Evolutionary conservation across 2,888 invertebrate genomes (phyloP), one percentile per base, ranked within the genome.

Genomic region (Seira sanloemensis): DNA sequence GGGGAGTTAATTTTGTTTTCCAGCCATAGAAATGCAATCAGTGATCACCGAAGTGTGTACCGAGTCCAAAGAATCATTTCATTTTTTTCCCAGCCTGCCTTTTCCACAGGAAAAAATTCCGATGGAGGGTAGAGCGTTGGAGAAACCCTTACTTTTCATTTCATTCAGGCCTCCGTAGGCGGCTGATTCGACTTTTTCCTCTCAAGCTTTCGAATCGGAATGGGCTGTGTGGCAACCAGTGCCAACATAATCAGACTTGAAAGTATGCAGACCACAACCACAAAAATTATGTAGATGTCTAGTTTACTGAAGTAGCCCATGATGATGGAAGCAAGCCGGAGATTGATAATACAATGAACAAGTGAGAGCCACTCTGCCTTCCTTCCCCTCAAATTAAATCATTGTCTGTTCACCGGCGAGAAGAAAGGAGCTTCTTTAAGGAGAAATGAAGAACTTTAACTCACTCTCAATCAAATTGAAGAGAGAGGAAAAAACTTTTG

Each of bases 261-360:
- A 21, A 80, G 37, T 4, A 54, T 21, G 26, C 46, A 46, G 4
- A 37, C 58, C 5, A 26, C 27, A n/a, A 74, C 18, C 9, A 80
- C 58, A 37, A 80, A 74, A 19, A 80, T 66, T 25, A 80, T 23
- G 66, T 74, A 80, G 58, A 80, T 74, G 54, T 80, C 68, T 54
- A 74, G 50, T 68, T 80, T 80, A 0, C 21, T 80, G 16, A 80
- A 65, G 37, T 21, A 80, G 1, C 23, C 37, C 68, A 74, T 80
- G 54, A 9, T 68, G 71, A 58, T 12, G 26, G 46, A 58, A 1
- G 62, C n/a, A n/a, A n/a, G n/a, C n/a, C n/a, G n/a, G 21, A 21
- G 62, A 62, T 62, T 62, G 62, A 62, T 62, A 21, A 7, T 62
- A n/a, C n/a, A n/a, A 23, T 19, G 23, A 62, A 62, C 62, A 62